Base-by-base conservation (phyloP, 2,113 vertebrate genomes). In the Callocephalon fimbriatum region DNA sequence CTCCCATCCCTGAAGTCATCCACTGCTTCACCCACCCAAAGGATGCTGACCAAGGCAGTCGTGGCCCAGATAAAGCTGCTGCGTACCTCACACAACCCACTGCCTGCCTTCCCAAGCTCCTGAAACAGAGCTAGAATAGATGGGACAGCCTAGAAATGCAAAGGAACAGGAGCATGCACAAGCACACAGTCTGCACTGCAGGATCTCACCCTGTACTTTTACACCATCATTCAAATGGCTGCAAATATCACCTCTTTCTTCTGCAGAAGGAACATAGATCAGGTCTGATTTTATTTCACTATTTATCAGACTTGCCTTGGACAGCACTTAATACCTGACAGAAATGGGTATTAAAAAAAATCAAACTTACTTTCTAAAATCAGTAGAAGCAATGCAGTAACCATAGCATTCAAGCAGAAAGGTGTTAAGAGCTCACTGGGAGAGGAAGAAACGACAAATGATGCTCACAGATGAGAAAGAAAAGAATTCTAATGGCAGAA, bases 371-470 rank as follows among this genome's bases (percentile, higher is more conserved):
- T 90, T 89, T 79, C 38, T 62, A 82, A 93, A 90, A 74, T 47
- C 80, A 3, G 0, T 32, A 25, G 29, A 32, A 63, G 68, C 72
- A 53, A 27, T 51, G 65, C 38, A 38, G 82, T 48, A 86, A 71
- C 38, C 72, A 29, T 22, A 71, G 68, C 59, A 75, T 32, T 86
- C 51, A 32, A 65, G 79, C 68, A 93, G 73, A 91, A 92, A 95
- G 62, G 26, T 19, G 29, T 81, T 37, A 40, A 50, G 66, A 93
- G 27, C 63, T 78, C 38, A 40, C 68, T 90, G 76, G 48, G 73
- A 45, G 76, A 84, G 32, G 71, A 83, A 77, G 51, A 25, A 84
- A 56, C 12, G 61, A 47, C 81, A 27, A 84, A 56, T 15, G 56
- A 51, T 81, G 65, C 44, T 83, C 40, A 45, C 22, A 86, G 31